These are phyloP conservation scores for Solenodon paradoxus DNA, from an alignment of 2,113 vertebrate species.

Conservation along the genomic window DNA sequence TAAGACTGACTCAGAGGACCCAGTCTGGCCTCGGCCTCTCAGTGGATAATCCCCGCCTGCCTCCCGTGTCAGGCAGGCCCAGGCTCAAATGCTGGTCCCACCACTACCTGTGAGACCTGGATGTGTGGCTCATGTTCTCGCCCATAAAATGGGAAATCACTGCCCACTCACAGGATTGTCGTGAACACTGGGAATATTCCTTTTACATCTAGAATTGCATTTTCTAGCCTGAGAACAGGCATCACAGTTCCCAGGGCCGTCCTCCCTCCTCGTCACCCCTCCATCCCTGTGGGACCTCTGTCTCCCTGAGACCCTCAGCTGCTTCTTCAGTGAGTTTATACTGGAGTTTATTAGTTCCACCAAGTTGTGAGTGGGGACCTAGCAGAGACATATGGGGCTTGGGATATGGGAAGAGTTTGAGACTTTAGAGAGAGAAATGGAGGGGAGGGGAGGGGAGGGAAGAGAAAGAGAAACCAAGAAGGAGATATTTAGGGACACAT, in stretches of 20 bases:
- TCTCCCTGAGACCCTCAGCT: neutral
- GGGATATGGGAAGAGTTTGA: neutral
- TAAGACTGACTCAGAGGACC: neutral
- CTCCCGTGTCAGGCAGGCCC: neutral
- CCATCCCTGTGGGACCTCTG: neutral
- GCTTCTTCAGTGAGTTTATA: neutral
- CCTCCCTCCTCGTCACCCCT: neutral
- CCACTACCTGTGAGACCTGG: neutral
- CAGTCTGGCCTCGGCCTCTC: neutral
- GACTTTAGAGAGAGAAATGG: neutral
- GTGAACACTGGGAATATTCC: neutral
- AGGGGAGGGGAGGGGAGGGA: neutral
- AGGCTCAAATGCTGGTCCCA: neutral
- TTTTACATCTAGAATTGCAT: neutral
- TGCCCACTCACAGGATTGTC: neutral
- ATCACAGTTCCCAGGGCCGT: neutral
- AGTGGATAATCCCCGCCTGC: neutral
- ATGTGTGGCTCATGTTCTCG: neutral
- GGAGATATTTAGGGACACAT: neutral
- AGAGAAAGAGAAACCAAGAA: constrained; percentile 1
- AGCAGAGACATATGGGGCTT: constrained; percentile 32
- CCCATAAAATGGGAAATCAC: neutral
- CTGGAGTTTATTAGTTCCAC: neutral
- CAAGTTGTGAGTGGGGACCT: rapidly evolving
- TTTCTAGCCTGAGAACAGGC: neutral